Evolutionary conservation across 1,140 invertebrate species (phyloP).

Genomic region (Microplitis mediator): DNA sequence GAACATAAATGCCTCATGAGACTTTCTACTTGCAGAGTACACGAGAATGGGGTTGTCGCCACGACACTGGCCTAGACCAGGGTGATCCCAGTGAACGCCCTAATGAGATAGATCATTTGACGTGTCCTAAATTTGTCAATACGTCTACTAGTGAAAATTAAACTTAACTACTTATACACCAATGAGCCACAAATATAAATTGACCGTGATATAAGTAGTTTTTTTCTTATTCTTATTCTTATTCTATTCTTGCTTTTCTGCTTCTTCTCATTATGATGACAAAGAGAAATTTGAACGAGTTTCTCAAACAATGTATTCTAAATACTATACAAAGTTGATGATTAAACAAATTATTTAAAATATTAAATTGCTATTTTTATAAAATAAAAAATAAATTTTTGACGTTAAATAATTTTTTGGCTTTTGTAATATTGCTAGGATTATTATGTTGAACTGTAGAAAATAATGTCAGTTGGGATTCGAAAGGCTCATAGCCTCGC

Average conservation of each 20-base stretch:
- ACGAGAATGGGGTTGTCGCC: slow-evolving; percentile 55
- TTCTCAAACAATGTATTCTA: not conserved
- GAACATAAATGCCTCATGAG: slow-evolving; percentile 46
- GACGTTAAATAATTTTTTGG: not conserved
- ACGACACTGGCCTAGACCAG: slow-evolving; percentile 9
- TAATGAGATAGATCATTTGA: not conserved
- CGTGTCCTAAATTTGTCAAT: slow-evolving; percentile 6
- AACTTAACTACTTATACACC: no score
- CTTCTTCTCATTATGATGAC: not conserved
- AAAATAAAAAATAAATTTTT: not conserved
- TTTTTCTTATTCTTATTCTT: not conserved
- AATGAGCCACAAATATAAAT: not conserved
- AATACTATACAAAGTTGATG: not conserved
- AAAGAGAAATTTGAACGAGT: not conserved
- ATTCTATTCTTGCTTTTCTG: not conserved
- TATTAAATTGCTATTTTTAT: not conserved
- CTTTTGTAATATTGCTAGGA: not conserved
- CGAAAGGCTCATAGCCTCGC: slow-evolving; percentile 55
- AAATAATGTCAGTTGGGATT: slow-evolving; percentile 53
- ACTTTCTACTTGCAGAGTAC: slow-evolving; percentile 56
- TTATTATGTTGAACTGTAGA: slow-evolving; percentile 13
- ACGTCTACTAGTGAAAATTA: no score
- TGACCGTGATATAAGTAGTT: not conserved
- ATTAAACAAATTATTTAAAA: not conserved
- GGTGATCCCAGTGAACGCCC: slow-evolving; percentile 12